These are phyloP conservation scores for Athrips mouffetella DNA, from an alignment of 2,888 invertebrate genomes.

Conservation along the genomic window DNA sequence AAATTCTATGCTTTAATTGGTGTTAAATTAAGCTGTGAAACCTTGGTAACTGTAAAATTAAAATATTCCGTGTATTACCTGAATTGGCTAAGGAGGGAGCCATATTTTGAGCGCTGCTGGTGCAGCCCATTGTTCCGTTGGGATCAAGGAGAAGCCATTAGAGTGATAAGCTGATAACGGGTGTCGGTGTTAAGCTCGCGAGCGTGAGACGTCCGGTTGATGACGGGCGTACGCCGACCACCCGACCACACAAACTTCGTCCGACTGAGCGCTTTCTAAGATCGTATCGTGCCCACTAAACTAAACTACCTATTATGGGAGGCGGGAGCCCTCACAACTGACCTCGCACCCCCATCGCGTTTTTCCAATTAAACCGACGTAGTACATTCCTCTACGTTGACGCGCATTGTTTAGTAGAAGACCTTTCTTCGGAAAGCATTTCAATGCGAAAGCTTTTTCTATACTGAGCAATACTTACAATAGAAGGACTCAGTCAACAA, in stretches of 20 bases:
- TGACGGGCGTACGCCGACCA: slow-evolving; percentile 34
- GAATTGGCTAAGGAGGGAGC: slow-evolving; percentile 41
- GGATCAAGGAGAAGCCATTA: slow-evolving; percentile 33
- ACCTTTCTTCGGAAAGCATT: slow-evolving; percentile 31
- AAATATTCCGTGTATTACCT: slow-evolving; percentile 6
- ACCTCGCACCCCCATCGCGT: slow-evolving; percentile 78
- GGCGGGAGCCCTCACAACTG: slow-evolving; percentile 70
- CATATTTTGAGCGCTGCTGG: slow-evolving; percentile 64
- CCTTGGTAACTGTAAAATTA: not conserved
- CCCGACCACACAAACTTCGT: slow-evolving; percentile 48
- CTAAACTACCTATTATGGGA: slow-evolving; percentile 54
- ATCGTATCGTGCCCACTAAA: slow-evolving; percentile 62
- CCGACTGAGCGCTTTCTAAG: slow-evolving; percentile 53
- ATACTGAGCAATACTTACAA: not conserved
- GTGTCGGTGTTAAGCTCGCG: not conserved
- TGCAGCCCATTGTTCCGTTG: slow-evolving; percentile 66
- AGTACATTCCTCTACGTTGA: slow-evolving; percentile 59
- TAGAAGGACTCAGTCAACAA: no score
- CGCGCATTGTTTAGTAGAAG: slow-evolving; percentile 55
- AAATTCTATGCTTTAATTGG: not conserved
- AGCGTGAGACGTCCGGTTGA: slow-evolving; percentile 1
- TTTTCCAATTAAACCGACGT: slow-evolving; percentile 72
- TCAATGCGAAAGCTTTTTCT: slow-evolving; percentile 23
- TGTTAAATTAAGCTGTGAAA: not conserved
- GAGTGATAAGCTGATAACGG: not conserved